These are phyloP conservation scores for Noctua janthina DNA, from an alignment of 2,888 invertebrate species.

Conservation along the genomic window DNA sequence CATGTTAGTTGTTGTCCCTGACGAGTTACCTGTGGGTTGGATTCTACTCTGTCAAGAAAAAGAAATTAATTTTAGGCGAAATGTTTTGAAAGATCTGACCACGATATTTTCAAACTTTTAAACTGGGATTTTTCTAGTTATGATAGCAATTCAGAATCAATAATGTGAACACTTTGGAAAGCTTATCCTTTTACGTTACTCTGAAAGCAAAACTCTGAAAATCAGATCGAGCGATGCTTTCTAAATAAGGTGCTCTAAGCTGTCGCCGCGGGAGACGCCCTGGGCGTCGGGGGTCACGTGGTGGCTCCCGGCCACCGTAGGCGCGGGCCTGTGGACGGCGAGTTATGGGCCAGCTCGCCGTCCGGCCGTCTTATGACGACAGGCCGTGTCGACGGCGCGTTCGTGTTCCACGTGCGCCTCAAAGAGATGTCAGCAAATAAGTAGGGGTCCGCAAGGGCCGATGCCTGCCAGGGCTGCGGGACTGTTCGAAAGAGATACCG, in stretches of 20 bases:
- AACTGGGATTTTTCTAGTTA: background rate
- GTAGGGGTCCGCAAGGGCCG: too few species aligned
- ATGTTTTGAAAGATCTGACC: background rate
- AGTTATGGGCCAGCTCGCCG: too few species aligned
- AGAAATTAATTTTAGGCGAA: background rate
- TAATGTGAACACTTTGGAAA: background rate
- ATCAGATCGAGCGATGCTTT: background rate
- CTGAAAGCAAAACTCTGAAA: background rate
- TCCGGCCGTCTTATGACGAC: too few species aligned
- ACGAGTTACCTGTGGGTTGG: slow-evolving; percentile 42
- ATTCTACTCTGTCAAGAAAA: slow-evolving; percentile 24
- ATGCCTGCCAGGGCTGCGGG: too few species aligned
- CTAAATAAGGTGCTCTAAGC: background rate
- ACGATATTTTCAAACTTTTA: background rate
- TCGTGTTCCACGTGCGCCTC: too few species aligned
- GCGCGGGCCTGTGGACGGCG: too few species aligned
- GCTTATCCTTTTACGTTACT: background rate
- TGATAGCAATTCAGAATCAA: background rate
- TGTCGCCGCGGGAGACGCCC: too few species aligned
- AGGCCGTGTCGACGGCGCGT: too few species aligned
- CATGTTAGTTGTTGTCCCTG: slow-evolving; percentile 23
- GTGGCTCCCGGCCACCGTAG: too few species aligned
- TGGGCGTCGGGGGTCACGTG: too few species aligned
- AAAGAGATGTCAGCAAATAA: too few species aligned
- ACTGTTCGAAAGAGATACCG: too few species aligned